Evolutionary conservation across 2,113 vertebrate genomes (phyloP).

Genomic region (Heterocephalus glaber): DNA sequence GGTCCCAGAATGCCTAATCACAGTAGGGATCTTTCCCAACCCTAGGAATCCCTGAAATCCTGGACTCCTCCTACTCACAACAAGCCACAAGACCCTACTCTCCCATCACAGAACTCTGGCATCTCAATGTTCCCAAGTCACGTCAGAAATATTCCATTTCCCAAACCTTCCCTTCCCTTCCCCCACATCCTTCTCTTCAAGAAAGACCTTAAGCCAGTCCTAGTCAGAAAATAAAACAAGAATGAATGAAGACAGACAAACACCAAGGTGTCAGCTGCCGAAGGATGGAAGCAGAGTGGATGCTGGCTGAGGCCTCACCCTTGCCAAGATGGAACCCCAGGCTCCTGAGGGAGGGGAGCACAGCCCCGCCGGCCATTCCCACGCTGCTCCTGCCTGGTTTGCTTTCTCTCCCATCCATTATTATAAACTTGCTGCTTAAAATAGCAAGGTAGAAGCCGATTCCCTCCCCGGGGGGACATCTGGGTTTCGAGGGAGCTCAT

Average conservation of each 20-base stretch:
- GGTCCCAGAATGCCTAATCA: neutral
- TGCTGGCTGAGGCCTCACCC: conserved; percentile 19
- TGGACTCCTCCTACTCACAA: neutral
- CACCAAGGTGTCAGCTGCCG: neutral
- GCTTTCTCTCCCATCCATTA: conserved; percentile 80
- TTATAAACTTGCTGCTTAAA: conserved; percentile 85
- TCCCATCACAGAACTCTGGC: neutral
- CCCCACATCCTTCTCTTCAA: neutral
- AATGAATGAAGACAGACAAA: neutral
- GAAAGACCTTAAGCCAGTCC: neutral
- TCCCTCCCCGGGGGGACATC: conserved; percentile 79
- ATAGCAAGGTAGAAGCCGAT: conserved; percentile 83
- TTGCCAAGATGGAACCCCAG: neutral
- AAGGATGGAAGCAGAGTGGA: conserved; percentile 10
- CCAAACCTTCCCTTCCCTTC: neutral
- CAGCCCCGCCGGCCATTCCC: conserved; percentile 60
- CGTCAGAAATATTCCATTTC: neutral
- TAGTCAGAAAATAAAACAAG: conserved; percentile 42
- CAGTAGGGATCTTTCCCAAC: neutral
- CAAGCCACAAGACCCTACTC: neutral
- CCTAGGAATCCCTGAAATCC: neutral
- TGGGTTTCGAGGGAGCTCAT: conserved; percentile 80
- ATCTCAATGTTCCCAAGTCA: neutral
- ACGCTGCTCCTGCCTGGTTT: conserved; percentile 56
- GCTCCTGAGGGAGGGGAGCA: neutral